Percentiles rank a stretch among this genome's conserved stretches.
Conservation (phyloP, 1,140 invertebrate species). For the Leucophenga varia region DNA sequence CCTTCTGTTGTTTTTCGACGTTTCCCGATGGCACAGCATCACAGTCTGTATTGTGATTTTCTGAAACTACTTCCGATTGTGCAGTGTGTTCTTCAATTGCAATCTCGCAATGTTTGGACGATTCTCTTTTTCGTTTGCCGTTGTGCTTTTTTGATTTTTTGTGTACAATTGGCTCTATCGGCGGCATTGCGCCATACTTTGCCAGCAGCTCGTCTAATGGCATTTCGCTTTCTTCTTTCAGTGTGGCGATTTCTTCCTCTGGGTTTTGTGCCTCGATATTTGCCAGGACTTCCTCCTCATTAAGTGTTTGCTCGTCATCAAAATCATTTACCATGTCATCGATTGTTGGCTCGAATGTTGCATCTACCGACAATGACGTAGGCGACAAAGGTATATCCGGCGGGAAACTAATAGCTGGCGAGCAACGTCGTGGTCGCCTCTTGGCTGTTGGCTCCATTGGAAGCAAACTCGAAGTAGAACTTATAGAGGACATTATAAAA, state of each 20-base stretch:
- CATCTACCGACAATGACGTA: conserved; percentile 29
- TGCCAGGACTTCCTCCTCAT: conserved; percentile 94
- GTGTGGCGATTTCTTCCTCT: conserved; percentile 82
- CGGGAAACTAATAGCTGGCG: neutral
- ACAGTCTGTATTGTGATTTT: too few species aligned
- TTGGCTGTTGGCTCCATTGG: too few species aligned
- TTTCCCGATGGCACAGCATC: neutral
- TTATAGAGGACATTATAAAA: too few species aligned
- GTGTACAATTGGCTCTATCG: conserved; percentile 7
- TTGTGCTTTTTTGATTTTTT: conserved; percentile 3
- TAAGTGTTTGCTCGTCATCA: conserved; percentile 92
- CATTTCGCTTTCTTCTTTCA: conserved; percentile 88
- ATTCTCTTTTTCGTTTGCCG: neutral
- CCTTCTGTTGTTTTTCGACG: neutral
- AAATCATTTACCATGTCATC: conserved; percentile 97
- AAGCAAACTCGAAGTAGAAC: too few species aligned
- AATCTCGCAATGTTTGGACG: too few species aligned
- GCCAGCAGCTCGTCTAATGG: conserved; percentile 89
- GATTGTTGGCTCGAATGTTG: conserved; percentile 66
- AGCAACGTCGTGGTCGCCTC: too few species aligned
- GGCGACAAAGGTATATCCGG: conserved; percentile 38
- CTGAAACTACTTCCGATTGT: conserved; percentile 18
- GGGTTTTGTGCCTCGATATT: conserved; percentile 77
- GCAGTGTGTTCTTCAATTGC: too few species aligned
- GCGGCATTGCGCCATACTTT: conserved; percentile 32